These are phyloP conservation scores for Aphidius gifuensis DNA, from an alignment of 1,140 invertebrate species.

Conservation along the genomic window DNA sequence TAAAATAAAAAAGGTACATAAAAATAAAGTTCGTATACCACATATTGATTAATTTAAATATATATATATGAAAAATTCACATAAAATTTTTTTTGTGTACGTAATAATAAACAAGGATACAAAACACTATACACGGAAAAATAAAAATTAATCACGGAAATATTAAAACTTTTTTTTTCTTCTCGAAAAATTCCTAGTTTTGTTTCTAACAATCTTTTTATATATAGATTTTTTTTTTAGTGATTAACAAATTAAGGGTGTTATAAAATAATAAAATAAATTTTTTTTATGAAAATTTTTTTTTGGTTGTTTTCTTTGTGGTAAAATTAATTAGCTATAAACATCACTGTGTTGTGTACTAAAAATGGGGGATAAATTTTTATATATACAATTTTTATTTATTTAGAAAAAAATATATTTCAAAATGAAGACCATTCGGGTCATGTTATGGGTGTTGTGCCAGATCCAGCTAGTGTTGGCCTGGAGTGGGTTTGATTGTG, in stretches of 20 bases:
- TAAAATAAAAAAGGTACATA: neutral
- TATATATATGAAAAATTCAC: neutral
- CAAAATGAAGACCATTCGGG: neutral
- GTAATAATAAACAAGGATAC: neutral
- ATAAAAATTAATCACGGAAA: no score
- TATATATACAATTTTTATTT: constrained; percentile 11
- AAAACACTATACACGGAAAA: no score
- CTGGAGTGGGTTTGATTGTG: neutral
- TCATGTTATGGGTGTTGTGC: neutral
- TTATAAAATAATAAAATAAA: no score
- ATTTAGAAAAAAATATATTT: neutral
- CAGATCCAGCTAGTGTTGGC: neutral
- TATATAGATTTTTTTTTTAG: no score
- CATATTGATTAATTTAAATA: neutral
- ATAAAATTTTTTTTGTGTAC: neutral
- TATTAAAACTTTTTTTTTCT: no score
- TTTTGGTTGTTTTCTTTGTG: neutral
- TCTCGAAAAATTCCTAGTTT: no score
- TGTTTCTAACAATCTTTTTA: no score
- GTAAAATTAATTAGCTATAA: neutral
- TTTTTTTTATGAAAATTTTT: no score
- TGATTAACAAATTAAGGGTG: no score
- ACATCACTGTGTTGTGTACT: neutral
- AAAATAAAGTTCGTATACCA: neutral
- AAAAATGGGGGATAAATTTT: constrained; percentile 3